A percentile compares a stretch with the other conserved stretches of the same genome.
These are phyloP conservation scores for Gavia stellata DNA, from an alignment of 2,113 vertebrate genomes.

Conservation along the genomic window DNA sequence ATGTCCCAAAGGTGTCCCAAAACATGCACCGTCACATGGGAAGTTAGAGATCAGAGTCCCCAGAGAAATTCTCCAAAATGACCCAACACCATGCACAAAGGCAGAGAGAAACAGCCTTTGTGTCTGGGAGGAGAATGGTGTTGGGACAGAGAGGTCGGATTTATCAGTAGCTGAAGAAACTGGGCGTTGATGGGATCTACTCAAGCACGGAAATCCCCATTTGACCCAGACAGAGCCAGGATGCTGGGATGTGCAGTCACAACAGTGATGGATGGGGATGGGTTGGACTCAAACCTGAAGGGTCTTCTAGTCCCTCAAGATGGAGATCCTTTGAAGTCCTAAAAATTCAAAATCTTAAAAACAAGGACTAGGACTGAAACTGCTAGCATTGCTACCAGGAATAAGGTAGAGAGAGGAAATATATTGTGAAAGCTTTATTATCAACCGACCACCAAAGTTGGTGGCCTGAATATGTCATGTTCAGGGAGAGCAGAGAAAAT, in stretches of 20 bases:
- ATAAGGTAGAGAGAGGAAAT: not conserved
- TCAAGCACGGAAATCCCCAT: not conserved
- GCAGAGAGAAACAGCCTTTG: not conserved
- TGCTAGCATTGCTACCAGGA: not conserved
- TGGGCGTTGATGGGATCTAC: not conserved
- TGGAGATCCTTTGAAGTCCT: not conserved
- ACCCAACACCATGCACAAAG: not conserved
- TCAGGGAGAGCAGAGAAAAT: not conserved
- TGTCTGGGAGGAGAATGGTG: not conserved
- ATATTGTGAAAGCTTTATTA: not conserved
- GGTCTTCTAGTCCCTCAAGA: not conserved
- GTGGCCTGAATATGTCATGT: not conserved
- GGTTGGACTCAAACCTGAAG: not conserved
- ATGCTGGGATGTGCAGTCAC: not conserved
- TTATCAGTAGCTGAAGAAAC: not conserved
- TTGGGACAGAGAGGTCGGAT: not conserved
- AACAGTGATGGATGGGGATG: not conserved
- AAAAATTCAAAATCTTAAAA: not conserved
- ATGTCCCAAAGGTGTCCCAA: not conserved
- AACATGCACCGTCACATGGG: not conserved
- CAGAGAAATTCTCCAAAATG: not conserved
- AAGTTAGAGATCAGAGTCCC: not conserved
- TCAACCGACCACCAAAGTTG: not conserved
- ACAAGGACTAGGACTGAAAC: not conserved
- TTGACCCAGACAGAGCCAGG: not conserved